Evolutionary conservation across 2,797 vertebrate genomes (phyloP).

Genomic region (Urophycis tenuis): DNA sequence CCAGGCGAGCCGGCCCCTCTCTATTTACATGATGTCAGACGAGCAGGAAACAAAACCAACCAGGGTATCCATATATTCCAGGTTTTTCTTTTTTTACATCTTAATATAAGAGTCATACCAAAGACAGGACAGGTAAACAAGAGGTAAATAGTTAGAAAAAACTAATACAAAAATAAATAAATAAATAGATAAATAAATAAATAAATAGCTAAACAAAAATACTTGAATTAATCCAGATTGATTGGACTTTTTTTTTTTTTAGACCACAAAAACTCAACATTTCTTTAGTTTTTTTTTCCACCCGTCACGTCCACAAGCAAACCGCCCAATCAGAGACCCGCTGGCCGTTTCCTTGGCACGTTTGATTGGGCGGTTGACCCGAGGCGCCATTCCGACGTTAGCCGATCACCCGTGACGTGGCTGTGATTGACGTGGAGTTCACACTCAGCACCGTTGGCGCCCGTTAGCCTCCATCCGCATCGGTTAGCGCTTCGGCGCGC

Average conservation of each 20-base stretch:
- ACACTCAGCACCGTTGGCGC: slow-evolving; percentile 58
- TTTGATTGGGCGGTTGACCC: slow-evolving; percentile 23
- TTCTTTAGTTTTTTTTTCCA: slow-evolving; percentile 19
- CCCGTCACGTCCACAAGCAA: slow-evolving; percentile 41
- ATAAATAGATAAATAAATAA: slow-evolving; percentile 47
- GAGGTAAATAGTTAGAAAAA: slow-evolving; percentile 68
- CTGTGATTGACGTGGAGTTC: slow-evolving; percentile 34
- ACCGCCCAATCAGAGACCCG: slow-evolving; percentile 29
- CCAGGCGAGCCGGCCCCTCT: slow-evolving; percentile 53
- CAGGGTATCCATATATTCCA: slow-evolving; percentile 59
- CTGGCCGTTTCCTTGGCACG: slow-evolving; percentile 14
- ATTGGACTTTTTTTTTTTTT: slow-evolving; percentile 50
- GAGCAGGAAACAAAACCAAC: slow-evolving; percentile 60
- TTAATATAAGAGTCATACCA: slow-evolving; percentile 73
- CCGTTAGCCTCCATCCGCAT: slow-evolving; percentile 6
- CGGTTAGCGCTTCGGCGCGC: neutral
- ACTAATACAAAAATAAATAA: slow-evolving; percentile 74
- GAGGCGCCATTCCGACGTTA: slow-evolving; percentile 48
- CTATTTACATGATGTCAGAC: slow-evolving; percentile 72
- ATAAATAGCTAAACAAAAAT: slow-evolving; percentile 56
- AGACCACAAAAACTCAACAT: slow-evolving; percentile 25
- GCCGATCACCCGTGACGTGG: slow-evolving; percentile 44
- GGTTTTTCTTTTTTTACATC: slow-evolving; percentile 63
- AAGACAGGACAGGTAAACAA: slow-evolving; percentile 76
- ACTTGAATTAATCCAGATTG: slow-evolving; percentile 61